Percentiles rank a stretch among this genome's conserved stretches.
phyloP scores from a whole-genome alignment of 2,113 vertebrate species.

The Mastomys natalensis region DNA sequence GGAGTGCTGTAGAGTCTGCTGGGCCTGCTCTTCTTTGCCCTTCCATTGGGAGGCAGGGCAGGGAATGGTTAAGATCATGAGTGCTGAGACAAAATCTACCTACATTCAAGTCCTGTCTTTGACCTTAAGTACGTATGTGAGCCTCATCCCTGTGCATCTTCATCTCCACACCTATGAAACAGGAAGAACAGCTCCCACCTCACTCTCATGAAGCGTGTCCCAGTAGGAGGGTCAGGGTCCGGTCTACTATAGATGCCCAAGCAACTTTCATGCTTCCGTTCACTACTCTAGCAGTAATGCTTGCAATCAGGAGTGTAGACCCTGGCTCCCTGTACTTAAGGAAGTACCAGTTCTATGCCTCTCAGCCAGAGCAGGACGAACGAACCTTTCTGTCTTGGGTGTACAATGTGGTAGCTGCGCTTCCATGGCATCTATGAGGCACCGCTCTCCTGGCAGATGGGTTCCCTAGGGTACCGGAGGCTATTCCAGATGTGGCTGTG shows the following conservation, averaged over 20 bases:
- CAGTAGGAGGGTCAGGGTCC: rapidly evolving
- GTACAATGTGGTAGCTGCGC: not conserved
- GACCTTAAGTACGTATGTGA: not conserved
- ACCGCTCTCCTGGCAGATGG: conserved; percentile 35
- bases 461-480: conserved; percentile 18
- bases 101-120: not conserved
- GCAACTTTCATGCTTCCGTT: not conserved
- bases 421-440: conserved; percentile 17
- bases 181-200: not conserved
- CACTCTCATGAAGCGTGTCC: rapidly evolving
- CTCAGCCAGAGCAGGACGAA: not conserved
- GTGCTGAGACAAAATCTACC: not conserved
- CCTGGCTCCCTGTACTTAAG: not conserved
- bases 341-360: not conserved
- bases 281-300: not conserved
- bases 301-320: not conserved
- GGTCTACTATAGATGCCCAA: not conserved
- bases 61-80: not conserved
- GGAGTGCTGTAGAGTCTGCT: rapidly evolving
- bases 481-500: conserved; percentile 46
- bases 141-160: not conserved
- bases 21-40: not conserved
- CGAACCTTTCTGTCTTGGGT: not conserved
- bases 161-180: not conserved
- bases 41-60: rapidly evolving